Evolutionary conservation across 2,113 vertebrate genomes (phyloP).

Genomic region (Bungarus multicinctus): DNA sequence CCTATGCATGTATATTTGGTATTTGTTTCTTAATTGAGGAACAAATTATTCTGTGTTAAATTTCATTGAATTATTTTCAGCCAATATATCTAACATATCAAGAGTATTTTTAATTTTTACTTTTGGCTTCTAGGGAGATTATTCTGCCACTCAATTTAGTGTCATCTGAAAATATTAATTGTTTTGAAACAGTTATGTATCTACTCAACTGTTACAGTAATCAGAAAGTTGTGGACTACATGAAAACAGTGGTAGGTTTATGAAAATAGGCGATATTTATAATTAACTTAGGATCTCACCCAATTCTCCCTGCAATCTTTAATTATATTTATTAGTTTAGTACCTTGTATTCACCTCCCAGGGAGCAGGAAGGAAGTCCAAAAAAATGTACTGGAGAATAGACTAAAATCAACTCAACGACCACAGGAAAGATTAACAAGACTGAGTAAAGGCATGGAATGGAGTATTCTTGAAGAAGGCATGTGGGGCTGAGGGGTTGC

Average conservation of each 20-base stretch:
- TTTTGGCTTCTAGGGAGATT: not conserved
- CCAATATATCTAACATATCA: not conserved
- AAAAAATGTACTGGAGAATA: not conserved
- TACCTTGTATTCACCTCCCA: not conserved
- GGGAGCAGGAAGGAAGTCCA: not conserved
- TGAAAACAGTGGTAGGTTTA: not conserved
- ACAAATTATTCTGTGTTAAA: not conserved
- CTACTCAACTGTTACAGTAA: not conserved
- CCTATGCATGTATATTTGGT: not conserved
- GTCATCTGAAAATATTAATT: not conserved
- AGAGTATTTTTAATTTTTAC: not conserved
- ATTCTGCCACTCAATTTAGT: not conserved
- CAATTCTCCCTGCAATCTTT: not conserved
- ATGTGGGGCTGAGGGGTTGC: not conserved
- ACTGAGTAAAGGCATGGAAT: not conserved
- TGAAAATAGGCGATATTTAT: not conserved
- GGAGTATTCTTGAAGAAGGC: not conserved
- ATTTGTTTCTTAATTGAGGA: not conserved
- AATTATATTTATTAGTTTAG: not conserved
- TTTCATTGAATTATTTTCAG: not conserved
- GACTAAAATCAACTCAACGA: not conserved
- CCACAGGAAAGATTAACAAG: not conserved
- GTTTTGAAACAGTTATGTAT: not conserved
- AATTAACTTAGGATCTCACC: not conserved
- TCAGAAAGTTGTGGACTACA: not conserved